Base-by-base conservation (phyloP, 2,113 vertebrate species). In the Hydrolagus affinis region DNA sequence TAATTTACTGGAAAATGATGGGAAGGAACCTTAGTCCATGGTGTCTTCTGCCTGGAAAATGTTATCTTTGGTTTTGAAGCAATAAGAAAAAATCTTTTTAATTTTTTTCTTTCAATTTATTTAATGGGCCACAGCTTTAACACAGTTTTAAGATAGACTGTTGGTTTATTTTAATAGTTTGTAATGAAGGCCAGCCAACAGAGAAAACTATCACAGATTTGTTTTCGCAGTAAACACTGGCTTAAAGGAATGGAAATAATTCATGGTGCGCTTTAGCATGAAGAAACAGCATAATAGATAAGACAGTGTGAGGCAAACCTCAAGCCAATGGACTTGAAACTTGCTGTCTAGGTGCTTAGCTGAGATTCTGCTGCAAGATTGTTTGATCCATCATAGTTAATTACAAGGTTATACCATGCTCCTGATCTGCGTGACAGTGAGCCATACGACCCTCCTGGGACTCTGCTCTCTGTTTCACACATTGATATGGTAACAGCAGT, bases 11-110 rank as follows among this genome's bases (percentile, higher is more conserved):
- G 76, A 88, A 73, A 88, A 59, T 78, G 95, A 98, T 86, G 91
- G n/a, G 92, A 97, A 86, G 94, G 95, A 87, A 89, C 85, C 0
- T 92, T 98, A 85, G 91, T 98, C 86, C 97, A 98, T 80, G 97
- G 97, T 28, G 97, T 98, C 88, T 96, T 96, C 69, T 92, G 93
- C 85, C 86, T 97, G 86, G 95, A 97, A 86, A 98, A 98, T 87
- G 86, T 98, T 72, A 91, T 99, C 87, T 98, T 98, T 87, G 44
- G 44, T 44, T 44, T 44, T 44, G 44, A 1, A 44, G 44, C 44
- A 44, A 3, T 44, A 6, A 44, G 44, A 44, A 44, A 44, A 44
- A 44, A 44, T 44, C 44, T 6, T 44, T 44, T 44, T 44, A 44
- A 44, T 44, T 44, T 44, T 1, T 44, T 44, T 44, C 44, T 44